A percentile compares a stretch with the other conserved stretches of the same genome.
Conservation (phyloP, 2,888 invertebrate species). For the Clistopyga incitator region DNA sequence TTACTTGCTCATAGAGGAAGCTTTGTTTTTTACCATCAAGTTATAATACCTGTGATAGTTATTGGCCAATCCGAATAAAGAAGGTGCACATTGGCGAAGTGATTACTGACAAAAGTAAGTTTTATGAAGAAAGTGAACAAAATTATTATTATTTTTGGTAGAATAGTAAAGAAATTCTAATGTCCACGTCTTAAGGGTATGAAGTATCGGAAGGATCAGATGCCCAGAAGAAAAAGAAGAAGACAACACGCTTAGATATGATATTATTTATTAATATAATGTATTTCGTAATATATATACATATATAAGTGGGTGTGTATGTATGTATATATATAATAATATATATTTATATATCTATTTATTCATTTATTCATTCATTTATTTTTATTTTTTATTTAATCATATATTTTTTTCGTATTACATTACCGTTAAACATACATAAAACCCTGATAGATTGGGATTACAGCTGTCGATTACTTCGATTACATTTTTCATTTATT, state of each 20-base stretch:
- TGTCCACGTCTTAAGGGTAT: neutral
- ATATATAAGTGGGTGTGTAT: conserved; percentile 76
- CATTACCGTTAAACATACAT: conserved; percentile 79
- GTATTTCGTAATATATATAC: conserved; percentile 80
- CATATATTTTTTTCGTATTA: conserved; percentile 72
- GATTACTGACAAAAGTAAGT: neutral
- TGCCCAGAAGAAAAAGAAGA: neutral
- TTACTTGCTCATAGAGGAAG: too few relatives aligned
- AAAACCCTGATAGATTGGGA: conserved; percentile 82
- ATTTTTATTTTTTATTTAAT: conserved; percentile 70
- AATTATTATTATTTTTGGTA: neutral
- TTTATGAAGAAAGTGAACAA: too few relatives aligned
- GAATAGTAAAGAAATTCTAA: neutral
- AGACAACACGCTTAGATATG: conserved; percentile 73
- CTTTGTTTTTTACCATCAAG: neutral
- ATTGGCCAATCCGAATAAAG: too few relatives aligned
- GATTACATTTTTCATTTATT: conserved; percentile 64
- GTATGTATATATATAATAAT: conserved; percentile 70
- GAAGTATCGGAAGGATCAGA: neutral
- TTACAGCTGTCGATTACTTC: conserved; percentile 71
- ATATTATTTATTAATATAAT: conserved; percentile 82
- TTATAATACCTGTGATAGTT: neutral
- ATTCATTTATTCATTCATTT: conserved; percentile 70
- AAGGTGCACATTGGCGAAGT: too few relatives aligned
- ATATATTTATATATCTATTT: conserved; percentile 58